Conservation (phyloP, 2,113 vertebrate genomes). For the Ceratotherium simum region DNA sequence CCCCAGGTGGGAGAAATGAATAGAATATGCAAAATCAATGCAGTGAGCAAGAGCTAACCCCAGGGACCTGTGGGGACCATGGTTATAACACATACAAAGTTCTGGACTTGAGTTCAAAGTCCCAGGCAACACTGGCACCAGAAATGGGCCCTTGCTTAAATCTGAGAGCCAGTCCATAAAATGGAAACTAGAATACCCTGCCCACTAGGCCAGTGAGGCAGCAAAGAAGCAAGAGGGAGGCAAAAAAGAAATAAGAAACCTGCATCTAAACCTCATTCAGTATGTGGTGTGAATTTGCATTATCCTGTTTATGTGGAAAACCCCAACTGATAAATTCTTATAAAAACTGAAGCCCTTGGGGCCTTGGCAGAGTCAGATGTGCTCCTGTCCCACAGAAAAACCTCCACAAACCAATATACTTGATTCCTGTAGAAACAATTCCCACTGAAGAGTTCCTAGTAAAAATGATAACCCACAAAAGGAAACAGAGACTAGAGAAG, state of each 20-base stretch:
- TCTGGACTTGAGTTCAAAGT: background rate
- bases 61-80: background rate
- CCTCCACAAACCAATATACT: background rate
- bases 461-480: background rate
- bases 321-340: background rate
- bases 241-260: background rate
- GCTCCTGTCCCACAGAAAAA: background rate
- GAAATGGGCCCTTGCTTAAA: background rate
- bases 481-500: background rate
- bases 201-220: background rate
- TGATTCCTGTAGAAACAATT: background rate
- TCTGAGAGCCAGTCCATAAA: background rate
- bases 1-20: constrained; percentile 35
- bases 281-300: constrained; percentile 62
- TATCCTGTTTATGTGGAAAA: constrained; percentile 41
- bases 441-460: background rate
- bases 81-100: background rate
- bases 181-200: background rate
- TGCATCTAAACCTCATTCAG: background rate
- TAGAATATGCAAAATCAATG: constrained; percentile 58
- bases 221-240: background rate
- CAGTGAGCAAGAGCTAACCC: constrained; percentile 61
- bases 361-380: background rate
- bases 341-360: background rate
- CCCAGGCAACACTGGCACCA: background rate